Evolutionary conservation across 1,140 invertebrate genomes (phyloP), one percentile per base, ranked within the genome.

Genomic region (Aphelinus certus): DNA sequence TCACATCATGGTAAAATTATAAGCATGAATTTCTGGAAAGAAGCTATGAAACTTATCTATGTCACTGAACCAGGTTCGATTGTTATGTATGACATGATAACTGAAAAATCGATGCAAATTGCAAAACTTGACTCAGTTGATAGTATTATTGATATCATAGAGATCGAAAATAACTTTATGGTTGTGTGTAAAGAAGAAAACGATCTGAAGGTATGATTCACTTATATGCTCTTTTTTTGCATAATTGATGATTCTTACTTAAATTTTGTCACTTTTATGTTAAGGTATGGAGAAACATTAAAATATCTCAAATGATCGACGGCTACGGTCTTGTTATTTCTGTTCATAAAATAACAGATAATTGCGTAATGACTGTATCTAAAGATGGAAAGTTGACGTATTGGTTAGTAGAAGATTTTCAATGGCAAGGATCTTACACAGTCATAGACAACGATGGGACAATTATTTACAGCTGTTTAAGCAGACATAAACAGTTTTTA

Each of bases 391-490:
- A 77, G 26, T 76, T 86, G 3, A 83, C 76, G 49, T 78, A 84
- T 71, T 87, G 82, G 83, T 56, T 71, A 51, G 77, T 83, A 1
- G 56, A 75, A 73, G 60, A 75, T 48, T 78, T 66, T 26, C 72
- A 73, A 48, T 84, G 83, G 84, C 10, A 60, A 46, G 26, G 68
- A 71, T 71, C 78, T 4, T 71, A 58, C n/a, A 46, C 55, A 60
- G 53, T 75, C 60, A 55, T 65, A 43, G 63, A 68, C 42, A 69
- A 77, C 65, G 71, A 70, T 51, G 58, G 68, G 9, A 66, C 72
- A 60, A 76, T 84, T 61, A 79, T 51, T 47, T 81, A 78, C 65
- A 85, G 82, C 68, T 82, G 79, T 76, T 71, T 86, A n/a, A 84
- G 81, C 66, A 66, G 64, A 4, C 71, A 77, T 7, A 81, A 82